phyloP scores from a whole-genome alignment of 2,797 vertebrate species.

The Diplodus sargus region DNA sequence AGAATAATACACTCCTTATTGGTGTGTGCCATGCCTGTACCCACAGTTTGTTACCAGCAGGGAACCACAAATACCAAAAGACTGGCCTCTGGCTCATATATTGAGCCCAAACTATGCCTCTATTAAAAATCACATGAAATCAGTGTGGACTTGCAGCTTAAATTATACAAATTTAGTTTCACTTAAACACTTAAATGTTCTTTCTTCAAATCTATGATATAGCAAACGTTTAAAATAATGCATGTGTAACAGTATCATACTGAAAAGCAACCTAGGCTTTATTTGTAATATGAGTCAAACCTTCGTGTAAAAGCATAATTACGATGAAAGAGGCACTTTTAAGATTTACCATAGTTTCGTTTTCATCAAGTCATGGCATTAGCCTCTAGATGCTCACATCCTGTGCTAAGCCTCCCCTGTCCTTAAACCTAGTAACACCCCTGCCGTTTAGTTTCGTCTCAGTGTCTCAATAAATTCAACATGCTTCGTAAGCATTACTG shows the following conservation, averaged over 20 bases:
- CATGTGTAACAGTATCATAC: not conserved
- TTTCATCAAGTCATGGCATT: too few species aligned
- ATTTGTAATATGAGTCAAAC: too few species aligned
- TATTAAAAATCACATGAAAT: not conserved
- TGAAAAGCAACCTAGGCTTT: not conserved
- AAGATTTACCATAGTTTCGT: too few species aligned
- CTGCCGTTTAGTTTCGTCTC: too few species aligned
- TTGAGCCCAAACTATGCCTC: constrained; percentile 3
- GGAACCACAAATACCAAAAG: constrained; percentile 27
- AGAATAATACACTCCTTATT: constrained; percentile 53
- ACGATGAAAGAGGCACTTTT: too few species aligned
- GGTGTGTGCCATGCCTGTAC: constrained; percentile 39
- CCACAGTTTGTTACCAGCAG: constrained; percentile 29
- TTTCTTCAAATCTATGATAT: not conserved
- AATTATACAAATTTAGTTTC: not conserved
- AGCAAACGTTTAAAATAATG: not conserved
- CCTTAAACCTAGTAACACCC: too few species aligned
- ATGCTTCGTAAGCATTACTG: not conserved
- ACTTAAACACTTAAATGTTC: not conserved
- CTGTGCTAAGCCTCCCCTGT: too few species aligned
- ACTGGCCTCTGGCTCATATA: not conserved
- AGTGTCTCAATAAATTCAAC: not conserved
- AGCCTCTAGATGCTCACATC: too few species aligned
- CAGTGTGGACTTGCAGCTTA: not conserved
- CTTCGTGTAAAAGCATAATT: too few species aligned